Base-by-base conservation (phyloP, 2,888 invertebrate genomes). In the Athalia rosae region DNA sequence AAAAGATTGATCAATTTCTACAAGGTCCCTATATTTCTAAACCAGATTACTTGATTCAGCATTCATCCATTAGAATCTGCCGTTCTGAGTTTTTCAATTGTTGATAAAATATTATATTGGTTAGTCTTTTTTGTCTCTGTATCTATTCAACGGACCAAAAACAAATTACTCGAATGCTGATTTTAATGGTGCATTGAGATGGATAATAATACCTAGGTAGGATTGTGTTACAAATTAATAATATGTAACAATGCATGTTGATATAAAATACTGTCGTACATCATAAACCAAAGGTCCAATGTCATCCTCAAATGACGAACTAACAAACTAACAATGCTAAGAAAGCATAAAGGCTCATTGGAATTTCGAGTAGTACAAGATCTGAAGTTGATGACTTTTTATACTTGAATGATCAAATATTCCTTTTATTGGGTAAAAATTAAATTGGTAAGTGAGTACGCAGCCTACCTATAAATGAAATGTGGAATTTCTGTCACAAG, bases 81-180 rank as follows among this genome's bases (percentile, higher is more conserved):
- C 79, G 48, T 71, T 69, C 53, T 77, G 62, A 73, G 11, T 76
- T 77, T 69, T 59, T 78, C 48, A 61, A 61, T 80, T 61, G 63
- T 8, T n/a, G n/a, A n/a, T 56, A 11, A 71, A 56, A 58, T 9
- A 74, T 48, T 9, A 74, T 48, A 61, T 74, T 62, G 62, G 74
- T 74, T 50, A 62, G 47, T 74, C 58, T 43, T 71, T 71, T 71
- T 71, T 41, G 67, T 67, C 67, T 45, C 15, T n/a, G n/a, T 45
- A 56, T 56, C 13, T 41, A 58, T 58, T 56, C 56, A 45, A 71
- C 58, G 43, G 13, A 28, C 3, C n/a, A 63, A 9, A 41, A 63
- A 56, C 13, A 11, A 50, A 28, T 11, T 50, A 53, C 50, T 67
- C 50, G 28, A 53, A n/a, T 58, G 3, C 56, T 69, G 47, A 56